A percentile compares a stretch with the other conserved stretches of the same genome.
Conservation (phyloP, 2,113 vertebrate genomes). For the Macrotus californicus region DNA sequence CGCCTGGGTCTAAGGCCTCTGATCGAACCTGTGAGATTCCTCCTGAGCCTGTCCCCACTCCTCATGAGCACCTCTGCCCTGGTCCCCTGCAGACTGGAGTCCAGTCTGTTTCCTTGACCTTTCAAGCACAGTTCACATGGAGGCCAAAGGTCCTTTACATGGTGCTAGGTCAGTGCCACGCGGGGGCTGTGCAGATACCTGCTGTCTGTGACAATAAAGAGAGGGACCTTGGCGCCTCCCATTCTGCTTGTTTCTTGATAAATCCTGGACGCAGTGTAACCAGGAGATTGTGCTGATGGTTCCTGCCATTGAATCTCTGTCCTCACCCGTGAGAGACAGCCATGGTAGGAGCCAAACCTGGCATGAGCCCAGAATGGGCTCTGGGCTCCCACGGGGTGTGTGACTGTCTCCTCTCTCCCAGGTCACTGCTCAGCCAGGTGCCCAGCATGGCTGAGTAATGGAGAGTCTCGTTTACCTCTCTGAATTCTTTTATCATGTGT, state of each 20-base stretch:
- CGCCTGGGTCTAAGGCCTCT: not conserved
- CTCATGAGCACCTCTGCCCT: not conserved
- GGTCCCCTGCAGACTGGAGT: not conserved
- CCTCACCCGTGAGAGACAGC: not conserved
- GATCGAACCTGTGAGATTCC: not conserved
- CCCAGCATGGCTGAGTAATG: not conserved
- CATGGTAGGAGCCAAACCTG: not conserved
- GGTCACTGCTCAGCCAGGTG: not conserved
- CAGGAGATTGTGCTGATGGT: not conserved
- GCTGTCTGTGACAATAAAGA: not conserved
- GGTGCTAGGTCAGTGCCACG: fast-evolving
- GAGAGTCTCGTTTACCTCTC: not conserved
- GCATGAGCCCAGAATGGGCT: not conserved
- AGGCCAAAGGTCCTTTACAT: not conserved
- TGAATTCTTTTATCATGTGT: not conserved
- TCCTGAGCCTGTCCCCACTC: not conserved
- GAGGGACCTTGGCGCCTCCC: not conserved
- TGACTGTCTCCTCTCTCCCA: not conserved
- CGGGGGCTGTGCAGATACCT: not conserved
- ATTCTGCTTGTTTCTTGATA: not conserved
- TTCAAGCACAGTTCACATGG: not conserved
- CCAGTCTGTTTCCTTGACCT: not conserved
- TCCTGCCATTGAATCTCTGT: not conserved
- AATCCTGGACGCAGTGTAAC: not conserved
- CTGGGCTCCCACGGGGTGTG: not conserved